Conservation (phyloP, 2,113 vertebrate genomes). For the Serilophus lunatus region DNA sequence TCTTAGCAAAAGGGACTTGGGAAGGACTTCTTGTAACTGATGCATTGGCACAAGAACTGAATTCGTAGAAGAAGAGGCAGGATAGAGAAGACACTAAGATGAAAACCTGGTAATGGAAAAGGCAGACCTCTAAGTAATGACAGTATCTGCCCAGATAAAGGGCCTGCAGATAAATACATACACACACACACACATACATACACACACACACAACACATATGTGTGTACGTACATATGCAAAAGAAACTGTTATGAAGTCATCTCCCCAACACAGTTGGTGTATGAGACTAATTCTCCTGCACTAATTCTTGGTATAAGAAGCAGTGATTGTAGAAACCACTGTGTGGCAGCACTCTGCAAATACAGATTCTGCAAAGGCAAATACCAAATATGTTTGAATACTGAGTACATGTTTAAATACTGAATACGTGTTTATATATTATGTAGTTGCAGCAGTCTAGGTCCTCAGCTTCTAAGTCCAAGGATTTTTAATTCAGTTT, state of each 20-base stretch:
- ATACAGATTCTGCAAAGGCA: not conserved
- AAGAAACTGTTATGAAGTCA: not conserved
- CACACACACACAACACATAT: fast-evolving
- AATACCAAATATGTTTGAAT: not conserved
- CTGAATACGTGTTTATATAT: not conserved
- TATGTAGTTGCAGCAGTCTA: not conserved
- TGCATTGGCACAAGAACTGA: not conserved
- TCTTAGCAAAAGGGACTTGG: not conserved
- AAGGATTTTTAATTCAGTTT: not conserved
- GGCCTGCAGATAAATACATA: not conserved
- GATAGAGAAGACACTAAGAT: not conserved
- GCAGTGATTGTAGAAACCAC: not conserved
- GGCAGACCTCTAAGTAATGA: not conserved
- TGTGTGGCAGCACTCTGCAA: not conserved
- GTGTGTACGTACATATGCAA: not conserved
- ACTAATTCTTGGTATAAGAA: not conserved
- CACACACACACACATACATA: fast-evolving
- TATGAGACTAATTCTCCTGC: not conserved
- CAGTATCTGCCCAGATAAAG: not conserved
- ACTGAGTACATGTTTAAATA: not conserved
- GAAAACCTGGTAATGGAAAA: not conserved
- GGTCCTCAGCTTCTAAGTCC: not conserved
- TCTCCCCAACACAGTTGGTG: not conserved
- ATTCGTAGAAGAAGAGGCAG: not conserved
- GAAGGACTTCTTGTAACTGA: not conserved